A percentile compares a stretch with the other conserved stretches of the same genome.
Conservation (phyloP, 1,140 invertebrate species). For the Magallana gigas region DNA sequence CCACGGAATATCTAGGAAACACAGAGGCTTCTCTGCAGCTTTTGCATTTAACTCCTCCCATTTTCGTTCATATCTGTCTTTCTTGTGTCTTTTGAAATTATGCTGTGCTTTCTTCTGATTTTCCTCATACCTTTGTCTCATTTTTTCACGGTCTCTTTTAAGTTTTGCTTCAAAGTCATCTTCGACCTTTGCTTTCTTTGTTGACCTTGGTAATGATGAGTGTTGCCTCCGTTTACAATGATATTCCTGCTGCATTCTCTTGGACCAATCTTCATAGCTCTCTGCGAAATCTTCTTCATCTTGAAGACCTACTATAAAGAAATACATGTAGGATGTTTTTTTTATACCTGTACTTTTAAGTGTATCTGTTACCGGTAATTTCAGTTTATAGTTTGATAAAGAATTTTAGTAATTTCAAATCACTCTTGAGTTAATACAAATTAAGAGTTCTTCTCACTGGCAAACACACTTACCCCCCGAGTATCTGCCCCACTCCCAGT, state of each 20-base stretch:
- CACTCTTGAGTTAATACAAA: no score
- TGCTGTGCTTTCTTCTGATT: constrained; percentile 58
- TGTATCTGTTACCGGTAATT: no score
- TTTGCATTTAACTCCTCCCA: constrained; percentile 48
- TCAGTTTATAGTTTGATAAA: no score
- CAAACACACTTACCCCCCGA: not conserved
- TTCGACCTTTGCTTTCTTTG: constrained; percentile 48
- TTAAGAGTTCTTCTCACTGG: no score
- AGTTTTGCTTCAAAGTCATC: not conserved
- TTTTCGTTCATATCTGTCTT: constrained; percentile 61
- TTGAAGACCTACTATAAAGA: not conserved
- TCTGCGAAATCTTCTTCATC: constrained; percentile 56
- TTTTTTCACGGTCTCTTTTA: constrained; percentile 49
- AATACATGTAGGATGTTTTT: no score
- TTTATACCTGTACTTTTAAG: no score
- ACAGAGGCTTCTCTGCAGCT: constrained; percentile 44
- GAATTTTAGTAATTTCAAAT: no score
- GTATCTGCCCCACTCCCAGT: not conserved
- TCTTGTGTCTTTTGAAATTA: constrained; percentile 50
- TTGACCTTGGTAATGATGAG: constrained; percentile 13
- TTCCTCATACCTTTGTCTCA: constrained; percentile 62
- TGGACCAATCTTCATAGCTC: constrained; percentile 65
- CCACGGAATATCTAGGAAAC: constrained; percentile 72
- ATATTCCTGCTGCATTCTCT: constrained; percentile 61
- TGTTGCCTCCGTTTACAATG: constrained; percentile 37